Conservation (phyloP, 2,113 vertebrate species). For the Cinclus mexicanus region DNA sequence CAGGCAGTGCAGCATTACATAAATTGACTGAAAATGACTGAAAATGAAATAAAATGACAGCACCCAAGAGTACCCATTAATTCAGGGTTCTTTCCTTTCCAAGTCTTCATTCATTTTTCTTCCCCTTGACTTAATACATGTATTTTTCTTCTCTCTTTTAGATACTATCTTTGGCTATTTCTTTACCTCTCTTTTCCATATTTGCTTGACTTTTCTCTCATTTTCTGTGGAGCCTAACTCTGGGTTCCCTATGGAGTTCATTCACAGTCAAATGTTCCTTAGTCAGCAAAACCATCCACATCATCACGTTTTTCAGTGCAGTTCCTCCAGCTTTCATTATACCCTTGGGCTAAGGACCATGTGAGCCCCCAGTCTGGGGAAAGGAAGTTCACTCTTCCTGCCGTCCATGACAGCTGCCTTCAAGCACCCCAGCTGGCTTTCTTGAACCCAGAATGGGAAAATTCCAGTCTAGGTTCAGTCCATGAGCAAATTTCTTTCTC, state of each 20-base stretch:
- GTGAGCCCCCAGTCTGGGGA: not conserved
- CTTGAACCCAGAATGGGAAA: constrained; percentile 1
- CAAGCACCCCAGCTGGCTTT: constrained; percentile 32
- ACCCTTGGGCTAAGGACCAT: constrained; percentile 43
- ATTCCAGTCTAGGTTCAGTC: not conserved
- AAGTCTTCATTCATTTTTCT: not conserved
- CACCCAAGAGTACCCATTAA: not conserved
- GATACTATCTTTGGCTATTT: not conserved
- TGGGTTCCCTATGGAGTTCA: not conserved
- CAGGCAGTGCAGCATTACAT: not conserved
- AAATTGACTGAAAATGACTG: not conserved
- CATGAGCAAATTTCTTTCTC: not conserved
- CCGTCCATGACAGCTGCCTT: constrained; percentile 18
- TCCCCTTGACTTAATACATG: not conserved
- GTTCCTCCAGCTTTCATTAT: constrained; percentile 28
- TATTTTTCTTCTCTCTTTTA: not conserved
- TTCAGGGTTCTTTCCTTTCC: constrained; percentile 8
- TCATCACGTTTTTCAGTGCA: not conserved
- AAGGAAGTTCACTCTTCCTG: constrained; percentile 65
- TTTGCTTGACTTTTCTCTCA: not conserved
- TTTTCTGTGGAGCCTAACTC: not conserved
- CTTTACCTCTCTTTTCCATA: constrained; percentile 4
- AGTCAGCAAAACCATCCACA: constrained; percentile 21
- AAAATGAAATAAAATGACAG: constrained; percentile 18
- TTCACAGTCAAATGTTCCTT: constrained; percentile 29